A percentile compares a stretch with the other conserved stretches of the same genome.
phyloP scores from a whole-genome alignment of 2,888 invertebrate species.

The Apotomis betuletana region DNA sequence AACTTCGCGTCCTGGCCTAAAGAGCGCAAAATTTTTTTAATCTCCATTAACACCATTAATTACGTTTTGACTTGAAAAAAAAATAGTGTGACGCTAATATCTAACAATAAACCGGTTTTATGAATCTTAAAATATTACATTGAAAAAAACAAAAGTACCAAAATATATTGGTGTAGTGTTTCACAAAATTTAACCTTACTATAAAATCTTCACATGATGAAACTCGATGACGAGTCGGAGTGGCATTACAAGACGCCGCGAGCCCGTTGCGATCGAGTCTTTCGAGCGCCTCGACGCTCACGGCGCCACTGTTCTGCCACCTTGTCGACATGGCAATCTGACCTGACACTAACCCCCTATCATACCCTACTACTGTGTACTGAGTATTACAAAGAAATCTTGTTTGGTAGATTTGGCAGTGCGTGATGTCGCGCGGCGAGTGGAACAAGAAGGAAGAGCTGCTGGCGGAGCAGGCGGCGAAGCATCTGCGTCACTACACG shows the following conservation, averaged over 20 bases:
- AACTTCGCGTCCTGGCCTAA: too few species aligned
- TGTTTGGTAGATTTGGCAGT: slow-evolving; percentile 92
- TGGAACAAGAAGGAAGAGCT: slow-evolving; percentile 99
- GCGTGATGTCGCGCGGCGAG: slow-evolving; percentile 97
- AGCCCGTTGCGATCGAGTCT: slow-evolving; percentile 61
- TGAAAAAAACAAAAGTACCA: too few species aligned
- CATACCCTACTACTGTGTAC: background rate
- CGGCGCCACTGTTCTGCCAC: slow-evolving; percentile 48
- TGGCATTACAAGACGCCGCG: slow-evolving; percentile 47
- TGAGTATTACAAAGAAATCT: slow-evolving; percentile 14
- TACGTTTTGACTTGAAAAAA: too few species aligned
- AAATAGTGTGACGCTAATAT: too few species aligned
- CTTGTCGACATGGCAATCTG: slow-evolving; percentile 78
- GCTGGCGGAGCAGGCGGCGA: slow-evolving; percentile 96
- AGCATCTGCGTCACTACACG: slow-evolving; percentile 94
- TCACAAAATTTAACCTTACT: too few species aligned
- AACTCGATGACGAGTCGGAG: slow-evolving; percentile 83
- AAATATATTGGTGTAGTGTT: too few species aligned
- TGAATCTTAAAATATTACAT: too few species aligned
- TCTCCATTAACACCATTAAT: too few species aligned
- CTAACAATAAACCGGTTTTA: too few species aligned
- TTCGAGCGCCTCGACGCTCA: slow-evolving; percentile 57
- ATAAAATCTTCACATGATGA: slow-evolving; percentile 66
- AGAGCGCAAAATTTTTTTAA: too few species aligned
- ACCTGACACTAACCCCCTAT: slow-evolving; percentile 44